Base-by-base conservation (phyloP, 2,113 vertebrate species). In the Quiscalus mexicanus region DNA sequence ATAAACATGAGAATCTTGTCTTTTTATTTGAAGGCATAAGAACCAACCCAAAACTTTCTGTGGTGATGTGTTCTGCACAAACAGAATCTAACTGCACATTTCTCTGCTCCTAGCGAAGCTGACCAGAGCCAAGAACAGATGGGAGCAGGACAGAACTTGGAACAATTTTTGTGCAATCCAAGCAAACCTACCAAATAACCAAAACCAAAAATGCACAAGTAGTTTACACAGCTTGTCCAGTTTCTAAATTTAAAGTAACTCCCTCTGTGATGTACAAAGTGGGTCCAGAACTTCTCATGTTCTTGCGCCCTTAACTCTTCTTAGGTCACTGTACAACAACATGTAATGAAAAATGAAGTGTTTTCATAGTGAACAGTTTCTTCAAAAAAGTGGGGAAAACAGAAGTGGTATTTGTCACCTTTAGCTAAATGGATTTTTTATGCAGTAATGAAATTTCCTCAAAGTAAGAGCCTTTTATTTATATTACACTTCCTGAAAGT, bases 191-290 rank as follows among this genome's bases (percentile, higher is more conserved):
- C 74, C 74, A 93, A 96, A 89, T 62, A 83, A 58, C 31, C 28
- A 86, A 84, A 88, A 73, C 5, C 62, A 93, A 87, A 91, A 92
- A 59, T 35, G 62, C n/a, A 87, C 35, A n/a, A 89, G 9, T 55
- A 85, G 87, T 89, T 94, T 95, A 92, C 69, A 93, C 79, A 96
- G 85, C 71, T 93, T 93, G 83, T 92, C 88, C 77, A 52, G 3
- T 93, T 95, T 93, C 93, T 96, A 92, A 93, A 94, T 90, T 92
- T 86, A 92, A 90, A 88, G 37, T 15, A 28, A 63, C 45, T 70
- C 67, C 76, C 91, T 71, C 87, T 50, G 84, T 12, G 84, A 79
- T 11, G 77, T 64, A 85, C 56, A 93, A 65, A 87, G 41, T 23
- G 28, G 53, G 55, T 95, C 87, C 60, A 52, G 80, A 88, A 82